Percentiles rank a stretch among this genome's conserved stretches.
These are phyloP conservation scores for Chloroceryle aenea DNA, from an alignment of 2,113 vertebrate genomes.

Conservation along the genomic window DNA sequence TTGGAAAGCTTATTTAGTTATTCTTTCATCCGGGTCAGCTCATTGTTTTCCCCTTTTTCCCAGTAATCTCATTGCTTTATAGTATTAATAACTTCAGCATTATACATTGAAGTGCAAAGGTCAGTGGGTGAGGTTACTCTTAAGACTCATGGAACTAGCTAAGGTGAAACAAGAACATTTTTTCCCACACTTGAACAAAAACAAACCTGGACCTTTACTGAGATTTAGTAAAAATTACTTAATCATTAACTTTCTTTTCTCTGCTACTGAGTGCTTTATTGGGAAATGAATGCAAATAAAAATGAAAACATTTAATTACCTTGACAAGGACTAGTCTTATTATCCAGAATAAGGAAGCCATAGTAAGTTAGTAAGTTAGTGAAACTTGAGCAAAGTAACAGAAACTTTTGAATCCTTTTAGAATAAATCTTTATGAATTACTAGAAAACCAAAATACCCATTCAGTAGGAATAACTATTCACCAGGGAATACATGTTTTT, in stretches of 20 bases:
- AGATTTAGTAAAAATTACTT: neutral
- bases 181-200: neutral
- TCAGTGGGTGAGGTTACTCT: neutral
- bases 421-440: neutral
- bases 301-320: neutral
- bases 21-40: neutral
- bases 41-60: neutral
- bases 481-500: neutral
- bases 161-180: neutral
- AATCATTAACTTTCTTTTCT: neutral
- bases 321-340: neutral
- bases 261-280: neutral
- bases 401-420: neutral
- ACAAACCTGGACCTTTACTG: neutral
- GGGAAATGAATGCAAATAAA: neutral
- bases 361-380: neutral
- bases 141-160: neutral
- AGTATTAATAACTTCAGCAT: neutral
- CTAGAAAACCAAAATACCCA: neutral
- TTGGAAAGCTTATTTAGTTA: neutral
- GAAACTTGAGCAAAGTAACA: neutral
- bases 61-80: neutral
- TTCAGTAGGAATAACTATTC: neutral
- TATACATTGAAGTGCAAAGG: neutral
- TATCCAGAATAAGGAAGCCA: neutral